phyloP scores from a whole-genome alignment of 2,113 vertebrate genomes.

The Callithrix jacchus region DNA sequence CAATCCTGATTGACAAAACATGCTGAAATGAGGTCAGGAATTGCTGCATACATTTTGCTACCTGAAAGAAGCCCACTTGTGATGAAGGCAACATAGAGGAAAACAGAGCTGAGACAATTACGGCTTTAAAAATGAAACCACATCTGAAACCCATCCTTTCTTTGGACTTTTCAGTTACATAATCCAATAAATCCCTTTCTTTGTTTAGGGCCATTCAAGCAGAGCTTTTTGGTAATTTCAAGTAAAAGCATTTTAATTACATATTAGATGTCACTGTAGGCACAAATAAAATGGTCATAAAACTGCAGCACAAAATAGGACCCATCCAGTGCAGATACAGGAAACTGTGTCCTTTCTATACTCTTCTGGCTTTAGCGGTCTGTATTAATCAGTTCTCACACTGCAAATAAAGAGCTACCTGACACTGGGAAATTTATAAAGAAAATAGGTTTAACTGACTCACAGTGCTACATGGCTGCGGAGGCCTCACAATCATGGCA shows the following conservation, averaged over 20 bases:
- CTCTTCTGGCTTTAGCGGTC: neutral
- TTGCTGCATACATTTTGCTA: neutral
- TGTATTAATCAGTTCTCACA: too few relatives aligned
- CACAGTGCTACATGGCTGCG: too few relatives aligned
- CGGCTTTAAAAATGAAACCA: neutral
- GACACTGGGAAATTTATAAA: too few relatives aligned
- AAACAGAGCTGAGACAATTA: neutral
- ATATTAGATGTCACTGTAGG: neutral
- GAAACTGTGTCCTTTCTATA: neutral
- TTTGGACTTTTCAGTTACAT: neutral
- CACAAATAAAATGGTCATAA: neutral
- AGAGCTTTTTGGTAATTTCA: neutral
- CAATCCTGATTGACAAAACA: neutral
- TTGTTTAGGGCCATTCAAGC: neutral
- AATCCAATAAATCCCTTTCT: neutral
- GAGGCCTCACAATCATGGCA: too few relatives aligned
- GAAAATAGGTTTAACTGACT: too few relatives aligned
- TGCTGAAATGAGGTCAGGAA: neutral
- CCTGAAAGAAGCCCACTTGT: neutral
- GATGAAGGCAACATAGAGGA: neutral
- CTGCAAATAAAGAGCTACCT: too few relatives aligned
- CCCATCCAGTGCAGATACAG: neutral
- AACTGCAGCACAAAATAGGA: neutral
- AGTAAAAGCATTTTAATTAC: neutral
- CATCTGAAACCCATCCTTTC: neutral